These are phyloP conservation scores for Brenthis daphne DNA, from an alignment of 2,888 invertebrate genomes.

Conservation along the genomic window DNA sequence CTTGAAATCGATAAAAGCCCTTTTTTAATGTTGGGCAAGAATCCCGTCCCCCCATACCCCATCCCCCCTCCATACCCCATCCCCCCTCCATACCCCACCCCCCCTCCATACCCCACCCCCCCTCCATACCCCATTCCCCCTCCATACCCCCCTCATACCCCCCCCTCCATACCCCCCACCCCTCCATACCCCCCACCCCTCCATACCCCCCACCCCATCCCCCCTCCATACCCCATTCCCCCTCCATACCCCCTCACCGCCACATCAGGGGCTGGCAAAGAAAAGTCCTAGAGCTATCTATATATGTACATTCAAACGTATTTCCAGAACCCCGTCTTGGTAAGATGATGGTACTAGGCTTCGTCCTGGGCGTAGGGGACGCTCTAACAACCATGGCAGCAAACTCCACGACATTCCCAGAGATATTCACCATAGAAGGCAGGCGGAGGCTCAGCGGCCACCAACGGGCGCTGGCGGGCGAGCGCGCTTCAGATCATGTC, in stretches of 20 bases:
- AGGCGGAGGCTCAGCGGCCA: constrained; percentile 89
- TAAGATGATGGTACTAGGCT: constrained; percentile 98
- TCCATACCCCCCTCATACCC: no score
- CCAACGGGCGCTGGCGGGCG: constrained; percentile 93
- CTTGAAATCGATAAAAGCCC: background rate
- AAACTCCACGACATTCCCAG: constrained; percentile 96
- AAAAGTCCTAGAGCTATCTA: background rate
- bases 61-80: no score
- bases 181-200: no score
- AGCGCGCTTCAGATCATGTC: constrained; percentile 95
- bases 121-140: no score
- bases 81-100: no score
- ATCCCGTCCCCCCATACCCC: no score
- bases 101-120: no score
- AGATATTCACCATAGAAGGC: constrained; percentile 93
- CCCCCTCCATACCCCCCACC: no score
- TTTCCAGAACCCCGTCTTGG: constrained; percentile 93
- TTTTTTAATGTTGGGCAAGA: background rate
- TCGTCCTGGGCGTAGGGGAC: constrained; percentile 94
- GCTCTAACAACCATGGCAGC: constrained; percentile 97
- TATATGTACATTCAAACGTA: background rate
- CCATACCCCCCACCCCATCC: no score
- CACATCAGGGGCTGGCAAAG: no score
- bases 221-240: no score
- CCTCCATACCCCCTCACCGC: no score